Conservation (phyloP, 2,888 invertebrate species). For the Trisateles emortualis region DNA sequence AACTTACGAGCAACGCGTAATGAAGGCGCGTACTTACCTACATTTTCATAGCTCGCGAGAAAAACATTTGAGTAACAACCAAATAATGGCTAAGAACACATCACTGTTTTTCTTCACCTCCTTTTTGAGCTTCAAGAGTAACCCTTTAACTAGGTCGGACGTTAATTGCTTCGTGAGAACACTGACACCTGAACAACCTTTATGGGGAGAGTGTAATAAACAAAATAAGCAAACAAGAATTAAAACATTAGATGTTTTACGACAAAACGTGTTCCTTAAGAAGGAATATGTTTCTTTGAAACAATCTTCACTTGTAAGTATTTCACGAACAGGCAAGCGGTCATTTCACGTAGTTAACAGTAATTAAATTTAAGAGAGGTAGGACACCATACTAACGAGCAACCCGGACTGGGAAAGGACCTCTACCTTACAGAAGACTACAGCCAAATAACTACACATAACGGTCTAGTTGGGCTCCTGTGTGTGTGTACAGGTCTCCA, state of each 20-base stretch:
- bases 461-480: too few relatives aligned
- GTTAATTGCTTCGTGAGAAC: constrained; percentile 84
- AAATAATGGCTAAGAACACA: constrained; percentile 62
- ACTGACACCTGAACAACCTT: constrained; percentile 68
- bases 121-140: constrained; percentile 73
- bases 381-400: too few relatives aligned
- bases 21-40: constrained; percentile 39
- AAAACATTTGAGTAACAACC: constrained; percentile 54
- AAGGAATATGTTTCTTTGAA: constrained; percentile 21
- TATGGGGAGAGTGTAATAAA: constrained; percentile 64
- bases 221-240: constrained; percentile 70
- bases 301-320: constrained; percentile 31
- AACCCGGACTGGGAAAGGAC: too few relatives aligned
- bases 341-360: too few relatives aligned
- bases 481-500: too few relatives aligned
- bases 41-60: constrained; percentile 42
- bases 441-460: too few relatives aligned
- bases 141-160: constrained; percentile 73
- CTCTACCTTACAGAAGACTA: too few relatives aligned
- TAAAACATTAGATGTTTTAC: constrained; percentile 60
- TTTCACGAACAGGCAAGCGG: constrained; percentile 2
- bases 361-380: too few relatives aligned
- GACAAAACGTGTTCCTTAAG: constrained; percentile 45
- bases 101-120: constrained; percentile 67
- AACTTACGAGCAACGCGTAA: constrained; percentile 42